Percentiles rank a stretch among this genome's conserved stretches.
Evolutionary conservation across 2,113 vertebrate genomes (phyloP).

Genomic region (Tachycineta bicolor): DNA sequence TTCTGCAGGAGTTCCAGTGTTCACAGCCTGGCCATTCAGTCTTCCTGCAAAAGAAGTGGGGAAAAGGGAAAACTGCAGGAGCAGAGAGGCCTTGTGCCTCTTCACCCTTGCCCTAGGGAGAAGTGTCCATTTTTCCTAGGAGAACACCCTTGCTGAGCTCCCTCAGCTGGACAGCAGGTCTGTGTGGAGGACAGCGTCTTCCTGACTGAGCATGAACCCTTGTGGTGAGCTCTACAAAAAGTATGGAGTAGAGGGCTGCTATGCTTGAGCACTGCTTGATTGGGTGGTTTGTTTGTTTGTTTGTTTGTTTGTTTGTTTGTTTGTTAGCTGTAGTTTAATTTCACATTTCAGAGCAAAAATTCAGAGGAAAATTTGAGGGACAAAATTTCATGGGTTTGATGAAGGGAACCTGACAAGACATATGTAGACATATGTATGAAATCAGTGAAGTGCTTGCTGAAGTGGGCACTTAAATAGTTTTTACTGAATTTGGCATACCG

Average conservation of each 20-base stretch:
- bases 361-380: neutral
- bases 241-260: accelerated
- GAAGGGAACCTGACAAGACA: neutral
- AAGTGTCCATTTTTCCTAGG: neutral
- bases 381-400: neutral
- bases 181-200: accelerated
- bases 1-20: neutral
- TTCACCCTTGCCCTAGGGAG: neutral
- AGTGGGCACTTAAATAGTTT: neutral
- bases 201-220: neutral
- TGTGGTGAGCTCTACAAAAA: neutral
- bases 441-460: neutral
- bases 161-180: neutral
- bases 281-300: too few relatives aligned
- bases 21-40: accelerated
- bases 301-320: too few relatives aligned
- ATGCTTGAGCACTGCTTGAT: neutral
- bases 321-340: neutral
- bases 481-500: neutral
- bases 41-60: neutral
- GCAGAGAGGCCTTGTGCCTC: neutral
- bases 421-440: neutral
- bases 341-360: neutral
- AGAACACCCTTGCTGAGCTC: neutral
- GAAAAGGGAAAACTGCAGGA: neutral